A percentile compares a stretch with the other conserved stretches of the same genome.
Evolutionary conservation across 2,888 invertebrate species (phyloP).

Genomic region (Dasysyrphus tricinctus): DNA sequence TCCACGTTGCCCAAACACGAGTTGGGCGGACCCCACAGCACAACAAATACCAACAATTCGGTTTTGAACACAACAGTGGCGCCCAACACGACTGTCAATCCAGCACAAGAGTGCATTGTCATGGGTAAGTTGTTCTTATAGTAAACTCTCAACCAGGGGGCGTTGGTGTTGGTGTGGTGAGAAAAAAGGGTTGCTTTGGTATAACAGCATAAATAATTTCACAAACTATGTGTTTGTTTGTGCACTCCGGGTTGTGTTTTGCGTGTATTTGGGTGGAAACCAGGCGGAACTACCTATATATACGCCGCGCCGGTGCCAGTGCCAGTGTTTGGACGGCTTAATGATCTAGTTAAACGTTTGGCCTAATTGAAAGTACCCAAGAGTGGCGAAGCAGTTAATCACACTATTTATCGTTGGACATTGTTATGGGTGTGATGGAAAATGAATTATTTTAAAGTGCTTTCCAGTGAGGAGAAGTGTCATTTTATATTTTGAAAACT

Average conservation of each 20-base stretch:
- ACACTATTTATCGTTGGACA: slow-evolving; percentile 36
- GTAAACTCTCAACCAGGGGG: background rate
- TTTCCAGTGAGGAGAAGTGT: slow-evolving; percentile 1
- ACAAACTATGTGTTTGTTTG: slow-evolving; percentile 46
- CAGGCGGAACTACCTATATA: background rate
- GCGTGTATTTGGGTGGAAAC: slow-evolving; percentile 9
- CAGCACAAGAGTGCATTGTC: slow-evolving; percentile 78
- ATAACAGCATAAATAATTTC: slow-evolving; percentile 54
- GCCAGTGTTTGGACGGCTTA: slow-evolving; percentile 41
- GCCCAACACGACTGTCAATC: slow-evolving; percentile 69
- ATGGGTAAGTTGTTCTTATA: slow-evolving; percentile 77
- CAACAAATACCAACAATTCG: slow-evolving; percentile 54
- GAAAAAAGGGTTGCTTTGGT: slow-evolving; percentile 36
- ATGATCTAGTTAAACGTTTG: slow-evolving; percentile 62
- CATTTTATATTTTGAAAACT: background rate
- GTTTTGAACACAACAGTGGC: slow-evolving; percentile 63
- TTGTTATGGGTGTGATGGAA: slow-evolving; percentile 35
- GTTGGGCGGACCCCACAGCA: slow-evolving; percentile 47
- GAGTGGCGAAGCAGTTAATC: slow-evolving; percentile 52
- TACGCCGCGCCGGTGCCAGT: too few species aligned
- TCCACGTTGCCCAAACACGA: slow-evolving; percentile 70
- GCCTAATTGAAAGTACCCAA: slow-evolving; percentile 56
- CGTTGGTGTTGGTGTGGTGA: background rate
- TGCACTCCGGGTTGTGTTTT: slow-evolving; percentile 18
- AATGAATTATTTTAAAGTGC: slow-evolving; percentile 49